Evolutionary conservation across 35 echinoderm and acorn worm genomes (phyloP), one percentile per base, ranked within the genome.

Genomic region (Lytechinus variegatus): DNA sequence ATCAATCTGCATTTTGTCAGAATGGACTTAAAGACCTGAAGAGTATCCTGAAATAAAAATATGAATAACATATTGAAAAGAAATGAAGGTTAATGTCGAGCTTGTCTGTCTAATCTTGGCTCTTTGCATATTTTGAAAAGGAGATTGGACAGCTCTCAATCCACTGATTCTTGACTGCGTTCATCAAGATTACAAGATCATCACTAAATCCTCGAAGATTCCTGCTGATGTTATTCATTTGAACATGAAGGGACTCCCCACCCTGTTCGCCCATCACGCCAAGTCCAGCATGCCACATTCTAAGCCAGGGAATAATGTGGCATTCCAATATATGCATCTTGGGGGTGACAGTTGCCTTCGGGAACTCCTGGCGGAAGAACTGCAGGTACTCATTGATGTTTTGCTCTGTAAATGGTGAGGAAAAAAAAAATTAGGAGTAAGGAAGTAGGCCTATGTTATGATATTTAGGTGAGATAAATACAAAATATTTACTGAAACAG

Each of bases 301-400:
- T 9, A 54, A 97, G 19, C 51, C 91, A 97, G 1, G 95, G 97
- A 91, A 96, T 71, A 21, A 87, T 54, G 52, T 97, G 95, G 28
- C 96, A 57, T 92, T 97, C 92, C 6, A 97, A 56, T 24, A 97
- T 52, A 56, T 97, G 95, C 86, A 97, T 96, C 87, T 97, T 97
- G 51, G 97, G 95, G 44, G 95, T 44, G 10, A 96, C 86, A 24
- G 86, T 52, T 53, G 95, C 87, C 4, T 13, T 66, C 13, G 95
- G 97, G 52, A 94, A 96, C 24, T 94, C 89, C 1, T 27, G 33
- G 16, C 97, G 54, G 88, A 96, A 96, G 33, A 96, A 96, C 53
- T 52, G 21, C 5, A 94, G 24, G 52, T 96, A 97, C 28, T 2
- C 54, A 8, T 96, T 44, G 19, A 97, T 95, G 53, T 51, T 91